Evolutionary conservation across 2,113 vertebrate species (phyloP).

Genomic region (Nannospalax galili): DNA sequence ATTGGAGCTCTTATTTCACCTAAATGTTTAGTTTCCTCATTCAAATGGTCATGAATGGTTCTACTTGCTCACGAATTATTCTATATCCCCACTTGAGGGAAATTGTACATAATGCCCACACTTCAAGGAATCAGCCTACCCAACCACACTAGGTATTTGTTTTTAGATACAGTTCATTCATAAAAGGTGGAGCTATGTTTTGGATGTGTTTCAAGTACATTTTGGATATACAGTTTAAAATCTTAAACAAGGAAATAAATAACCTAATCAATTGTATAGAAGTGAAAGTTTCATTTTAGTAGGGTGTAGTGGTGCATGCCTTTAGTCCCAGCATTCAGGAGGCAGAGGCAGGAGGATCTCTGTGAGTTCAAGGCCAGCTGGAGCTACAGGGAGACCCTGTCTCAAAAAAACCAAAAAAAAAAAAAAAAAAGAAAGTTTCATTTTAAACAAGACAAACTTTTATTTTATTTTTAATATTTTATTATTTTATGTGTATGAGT

Average conservation of each 20-base stretch:
- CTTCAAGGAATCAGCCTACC: background rate
- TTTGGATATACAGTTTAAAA: background rate
- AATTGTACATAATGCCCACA: no score
- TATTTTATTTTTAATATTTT: background rate
- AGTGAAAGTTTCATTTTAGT: conserved; percentile 19
- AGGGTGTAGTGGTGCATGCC: no score
- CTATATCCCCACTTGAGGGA: background rate
- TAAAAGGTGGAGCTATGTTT: background rate
- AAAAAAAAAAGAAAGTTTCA: no score
- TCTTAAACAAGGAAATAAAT: background rate
- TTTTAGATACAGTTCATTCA: background rate
- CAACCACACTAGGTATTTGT: background rate
- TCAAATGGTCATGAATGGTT: background rate
- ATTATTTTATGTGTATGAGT: no score
- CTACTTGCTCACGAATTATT: background rate
- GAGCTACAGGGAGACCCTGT: no score
- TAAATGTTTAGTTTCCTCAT: background rate
- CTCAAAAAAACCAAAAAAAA: no score
- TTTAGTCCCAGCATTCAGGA: no score
- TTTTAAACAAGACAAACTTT: background rate
- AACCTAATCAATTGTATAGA: background rate
- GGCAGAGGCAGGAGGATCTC: no score
- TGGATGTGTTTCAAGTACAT: background rate
- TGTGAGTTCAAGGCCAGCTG: no score
- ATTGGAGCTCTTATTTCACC: background rate